Conservation (phyloP, 92 coral and sea anemone species). For the Paragorgia papillata region DNA sequence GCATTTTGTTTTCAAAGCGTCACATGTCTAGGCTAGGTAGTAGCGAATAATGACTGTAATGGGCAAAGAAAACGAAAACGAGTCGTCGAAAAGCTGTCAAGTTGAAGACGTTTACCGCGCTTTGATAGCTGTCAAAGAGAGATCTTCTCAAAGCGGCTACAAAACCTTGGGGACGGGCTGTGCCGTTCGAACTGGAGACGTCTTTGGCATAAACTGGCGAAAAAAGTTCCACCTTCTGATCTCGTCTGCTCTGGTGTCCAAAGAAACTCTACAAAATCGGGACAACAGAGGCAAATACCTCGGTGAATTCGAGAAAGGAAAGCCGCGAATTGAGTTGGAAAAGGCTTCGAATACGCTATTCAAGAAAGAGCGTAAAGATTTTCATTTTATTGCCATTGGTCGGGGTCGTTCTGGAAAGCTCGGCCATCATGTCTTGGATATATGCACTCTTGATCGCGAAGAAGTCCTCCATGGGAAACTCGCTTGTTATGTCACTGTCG, state of each 20-base stretch:
- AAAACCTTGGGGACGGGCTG: conserved; percentile 43
- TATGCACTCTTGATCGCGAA: conserved; percentile 6
- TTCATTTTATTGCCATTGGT: conserved; percentile 36
- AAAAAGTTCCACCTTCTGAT: conserved; percentile 41
- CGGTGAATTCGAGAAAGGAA: conserved; percentile 32
- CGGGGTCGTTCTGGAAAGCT: conserved; percentile 34
- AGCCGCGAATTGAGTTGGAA: conserved; percentile 37
- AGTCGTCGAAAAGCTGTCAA: background rate
- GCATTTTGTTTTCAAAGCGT: background rate
- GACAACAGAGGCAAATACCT: conserved; percentile 34
- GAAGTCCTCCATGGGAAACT: conserved; percentile 23
- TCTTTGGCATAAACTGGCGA: conserved; percentile 24
- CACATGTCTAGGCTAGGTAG: background rate
- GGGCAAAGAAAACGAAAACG: conserved; percentile 18
- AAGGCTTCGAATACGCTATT: conserved; percentile 39
- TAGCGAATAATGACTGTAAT: conserved; percentile 24
- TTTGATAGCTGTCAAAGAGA: conserved; percentile 37
- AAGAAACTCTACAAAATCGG: conserved; percentile 15
- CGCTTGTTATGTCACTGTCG: conserved; percentile 12
- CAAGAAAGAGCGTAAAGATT: conserved; percentile 36
- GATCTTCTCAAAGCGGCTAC: conserved; percentile 7
- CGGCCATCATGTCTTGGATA: conserved; percentile 25
- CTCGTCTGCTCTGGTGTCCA: conserved; percentile 28
- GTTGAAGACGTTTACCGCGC: conserved; percentile 27
- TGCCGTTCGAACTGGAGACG: conserved; percentile 40